Evolutionary conservation across 2,888 invertebrate species (phyloP), one percentile per base, ranked within the genome.

Genomic region (Neoascia interrupta): DNA sequence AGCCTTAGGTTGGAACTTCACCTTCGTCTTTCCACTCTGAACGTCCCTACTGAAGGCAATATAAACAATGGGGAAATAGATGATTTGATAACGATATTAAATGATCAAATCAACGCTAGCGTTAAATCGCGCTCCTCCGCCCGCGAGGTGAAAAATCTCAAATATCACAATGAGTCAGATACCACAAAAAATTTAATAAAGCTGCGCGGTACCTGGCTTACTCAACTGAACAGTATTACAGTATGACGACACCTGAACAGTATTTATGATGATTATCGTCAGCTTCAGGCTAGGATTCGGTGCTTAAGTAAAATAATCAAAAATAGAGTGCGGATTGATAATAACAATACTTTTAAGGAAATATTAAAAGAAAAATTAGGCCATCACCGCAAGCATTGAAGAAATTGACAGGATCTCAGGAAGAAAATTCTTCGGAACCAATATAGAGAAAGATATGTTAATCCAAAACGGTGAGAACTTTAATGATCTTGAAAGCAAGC

Each of bases 361-460:
- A 34, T 8, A n/a, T 34, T 34, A n/a, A n/a, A n/a, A 1, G n/a
- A 1, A 11, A 34, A 34, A 26, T 26, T 6, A 36, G 13, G 5
- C 13, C 36, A 11, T 13, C 13, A 13, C 36, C 36, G 10, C n/a
- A 6, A 36, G 13, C 1, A 36, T 28, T 47, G 28, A 47, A 15
- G 47, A 47, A 47, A 47, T 47, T 21, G 47, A 28, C 28, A 28
- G 15, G n/a, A 47, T 47, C 15, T 16, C 47, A 10, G 18, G 28
- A 8, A 15, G 28, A 28, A 47, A 47, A 31, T 47, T 26, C 13
- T 28, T 47, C 28, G 16, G 6, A 15, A 47, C 28, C 2, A 28
- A 28, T 16, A 47, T 31, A 8, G 18, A 3, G 2, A 47, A 47
- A 15, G 47, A 47, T 15, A 15, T 28, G 11, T 15, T 16, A 2